Evolutionary conservation across 2,888 invertebrate genomes (phyloP), one percentile per base, ranked within the genome.

Genomic region (Branchipolynoe longqiensis): DNA sequence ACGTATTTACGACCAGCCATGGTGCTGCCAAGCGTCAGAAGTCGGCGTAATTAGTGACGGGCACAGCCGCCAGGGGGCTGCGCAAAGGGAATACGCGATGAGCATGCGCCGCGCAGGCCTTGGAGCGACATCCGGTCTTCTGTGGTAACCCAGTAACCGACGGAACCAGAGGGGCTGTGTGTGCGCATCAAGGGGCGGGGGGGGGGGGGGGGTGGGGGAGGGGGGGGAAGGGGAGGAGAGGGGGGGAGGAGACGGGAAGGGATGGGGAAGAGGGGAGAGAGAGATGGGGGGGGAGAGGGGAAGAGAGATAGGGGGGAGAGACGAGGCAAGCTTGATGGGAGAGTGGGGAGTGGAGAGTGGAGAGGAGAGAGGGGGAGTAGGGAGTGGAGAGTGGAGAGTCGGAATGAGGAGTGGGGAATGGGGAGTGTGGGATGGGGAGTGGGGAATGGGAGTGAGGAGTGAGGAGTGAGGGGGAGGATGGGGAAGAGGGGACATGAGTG

Each of bases 71-170:
- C 33, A 64, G 33, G 31, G 58, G 58, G 58, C 58, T 14, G 58
- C 8, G 8, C 64, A 64, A 64, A 64, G 64, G 64, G 64, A 64
- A 28, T 64, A 6, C 4, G 64, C n/a, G 33, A 64, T 64, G 64
- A 64, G 64, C 64, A 64, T 64, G 64, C 64, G 64, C 64, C 31
- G 31, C 4, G 64, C 6, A 33, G 64, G 31, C 64, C 6, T 31
- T 4, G 33, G 6, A 8, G 3, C 33, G 64, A 64, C 64, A 33
- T 64, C 64, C 64, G 64, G 64, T 22, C 31, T n/a, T n/a, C n/a
- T 28, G 33, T 8, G 31, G 8, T 58, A 33, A 64, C 64, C 33
- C 33, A 64, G 64, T 64, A 64, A 64, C 64, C 64, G 33, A 33
- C 31, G 64, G 6, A 12, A 4, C 64, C 64, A 64, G 8, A 28